A percentile compares a stretch with the other conserved stretches of the same genome.
phyloP scores from a whole-genome alignment of 2,113 vertebrate species.

The Gadus macrocephalus region DNA sequence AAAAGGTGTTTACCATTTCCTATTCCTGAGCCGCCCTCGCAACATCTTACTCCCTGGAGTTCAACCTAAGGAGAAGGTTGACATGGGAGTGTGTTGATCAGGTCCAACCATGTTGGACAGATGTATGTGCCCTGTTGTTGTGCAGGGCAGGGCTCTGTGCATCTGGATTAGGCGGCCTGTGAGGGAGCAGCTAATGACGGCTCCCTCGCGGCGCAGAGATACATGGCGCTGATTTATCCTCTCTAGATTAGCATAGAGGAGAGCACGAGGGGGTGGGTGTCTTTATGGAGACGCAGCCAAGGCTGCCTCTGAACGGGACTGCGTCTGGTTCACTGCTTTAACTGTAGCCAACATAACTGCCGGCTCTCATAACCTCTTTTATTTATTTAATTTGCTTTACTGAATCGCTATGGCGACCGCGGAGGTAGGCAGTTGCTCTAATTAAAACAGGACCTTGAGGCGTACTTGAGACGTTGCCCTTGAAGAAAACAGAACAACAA shows the following conservation, averaged over 20 bases:
- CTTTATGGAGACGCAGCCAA: too few species aligned
- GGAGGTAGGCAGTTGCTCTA: conserved; percentile 53
- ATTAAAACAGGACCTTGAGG: conserved; percentile 39
- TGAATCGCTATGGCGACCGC: conserved; percentile 45
- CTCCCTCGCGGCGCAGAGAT: conserved; percentile 3
- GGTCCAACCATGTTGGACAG: too few species aligned
- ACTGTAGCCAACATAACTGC: conserved; percentile 31
- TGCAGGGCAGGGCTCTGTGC: too few species aligned
- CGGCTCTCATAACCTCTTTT: conserved; percentile 45
- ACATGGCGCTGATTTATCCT: conserved; percentile 32
- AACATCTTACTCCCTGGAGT: too few species aligned
- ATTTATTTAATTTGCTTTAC: conserved; percentile 36
- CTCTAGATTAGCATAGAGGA: conserved; percentile 5
- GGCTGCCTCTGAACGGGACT: conserved; percentile 28
- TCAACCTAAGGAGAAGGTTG: too few species aligned
- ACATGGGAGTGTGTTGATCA: too few species aligned
- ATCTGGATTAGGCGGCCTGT: too few species aligned
- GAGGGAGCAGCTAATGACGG: too few species aligned
- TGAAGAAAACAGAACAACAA: conserved; percentile 32
- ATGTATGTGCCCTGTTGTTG: too few species aligned
- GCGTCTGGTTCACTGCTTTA: conserved; percentile 38
- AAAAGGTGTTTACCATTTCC: background rate
- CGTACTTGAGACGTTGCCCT: conserved; percentile 24
- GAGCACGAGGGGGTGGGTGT: conserved; percentile 14
- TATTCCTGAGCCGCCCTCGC: background rate